Conservation (phyloP, 23 tunicate species). For the Phallusia fumigata region DNA sequence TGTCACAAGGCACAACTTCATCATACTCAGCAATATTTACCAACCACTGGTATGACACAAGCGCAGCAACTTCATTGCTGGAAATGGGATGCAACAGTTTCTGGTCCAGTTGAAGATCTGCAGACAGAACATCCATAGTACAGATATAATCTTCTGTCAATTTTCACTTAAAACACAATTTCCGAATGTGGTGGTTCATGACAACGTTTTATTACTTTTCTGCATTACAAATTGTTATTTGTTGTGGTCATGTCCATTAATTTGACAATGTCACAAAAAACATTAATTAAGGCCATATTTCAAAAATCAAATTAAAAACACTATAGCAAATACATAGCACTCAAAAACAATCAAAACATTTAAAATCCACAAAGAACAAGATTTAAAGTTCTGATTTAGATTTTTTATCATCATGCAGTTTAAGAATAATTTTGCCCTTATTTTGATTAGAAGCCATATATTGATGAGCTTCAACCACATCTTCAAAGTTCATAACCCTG, state of each 20-base stretch:
- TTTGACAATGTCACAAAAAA: too few species aligned
- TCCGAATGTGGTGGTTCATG: too few species aligned
- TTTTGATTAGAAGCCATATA: slow-evolving; percentile 82
- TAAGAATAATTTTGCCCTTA: slow-evolving; percentile 80
- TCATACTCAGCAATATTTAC: not conserved
- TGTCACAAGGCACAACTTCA: not conserved
- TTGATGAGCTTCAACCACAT: slow-evolving; percentile 73
- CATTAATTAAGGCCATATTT: too few species aligned
- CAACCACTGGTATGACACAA: slow-evolving; percentile 1
- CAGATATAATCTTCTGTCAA: too few species aligned
- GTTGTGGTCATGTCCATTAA: too few species aligned
- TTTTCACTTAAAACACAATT: too few species aligned
- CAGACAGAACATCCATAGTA: not conserved
- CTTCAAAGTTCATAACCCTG: slow-evolving; percentile 47
- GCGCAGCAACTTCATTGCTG: not conserved
- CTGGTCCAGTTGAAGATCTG: not conserved
- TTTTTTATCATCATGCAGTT: slow-evolving; percentile 5
- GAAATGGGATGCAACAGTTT: not conserved
- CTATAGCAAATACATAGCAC: too few species aligned
- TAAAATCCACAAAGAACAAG: not conserved
- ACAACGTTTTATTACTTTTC: too few species aligned
- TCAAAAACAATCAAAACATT: too few species aligned
- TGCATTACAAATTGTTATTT: too few species aligned
- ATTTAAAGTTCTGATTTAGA: not conserved
- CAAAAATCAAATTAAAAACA: too few species aligned